Evolutionary conservation across 2,888 invertebrate genomes (phyloP).

Genomic region (Agonum fuliginosum): DNA sequence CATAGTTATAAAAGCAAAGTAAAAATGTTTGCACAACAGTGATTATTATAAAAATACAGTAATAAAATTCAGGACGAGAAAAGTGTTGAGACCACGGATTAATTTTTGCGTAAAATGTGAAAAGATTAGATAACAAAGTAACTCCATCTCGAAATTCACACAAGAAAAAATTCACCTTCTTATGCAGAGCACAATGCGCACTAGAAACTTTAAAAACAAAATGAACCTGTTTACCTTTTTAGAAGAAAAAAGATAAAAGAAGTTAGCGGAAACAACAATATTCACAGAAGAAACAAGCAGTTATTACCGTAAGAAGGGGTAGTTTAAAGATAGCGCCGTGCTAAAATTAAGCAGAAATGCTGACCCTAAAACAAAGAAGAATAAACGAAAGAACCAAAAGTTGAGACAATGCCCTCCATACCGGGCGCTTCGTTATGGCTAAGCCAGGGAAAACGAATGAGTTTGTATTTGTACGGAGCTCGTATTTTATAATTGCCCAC

Average conservation of each 20-base stretch:
- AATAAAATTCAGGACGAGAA: neutral
- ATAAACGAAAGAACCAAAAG: slow-evolving; percentile 43
- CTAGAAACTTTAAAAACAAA: slow-evolving; percentile 48
- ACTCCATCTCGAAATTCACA: neutral
- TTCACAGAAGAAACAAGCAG: slow-evolving; percentile 47
- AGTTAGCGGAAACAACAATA: slow-evolving; percentile 53
- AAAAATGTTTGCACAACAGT: no score
- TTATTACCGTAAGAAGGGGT: slow-evolving; percentile 32
- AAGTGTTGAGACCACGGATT: neutral
- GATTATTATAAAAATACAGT: no score
- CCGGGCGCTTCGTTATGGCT: neutral
- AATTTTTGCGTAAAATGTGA: slow-evolving; percentile 16
- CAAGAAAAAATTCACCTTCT: neutral
- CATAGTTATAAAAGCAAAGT: no score
- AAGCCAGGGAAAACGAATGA: neutral
- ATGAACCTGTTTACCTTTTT: slow-evolving; percentile 49
- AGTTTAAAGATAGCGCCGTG: slow-evolving; percentile 36
- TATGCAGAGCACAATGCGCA: slow-evolving; percentile 3
- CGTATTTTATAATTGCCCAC: slow-evolving; percentile 1
- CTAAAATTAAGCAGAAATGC: slow-evolving; percentile 5
- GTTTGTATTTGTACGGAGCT: neutral
- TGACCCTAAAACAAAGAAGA: slow-evolving; percentile 38
- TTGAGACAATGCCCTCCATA: slow-evolving; percentile 27
- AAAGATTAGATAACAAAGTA: slow-evolving; percentile 18
- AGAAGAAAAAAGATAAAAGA: slow-evolving; percentile 46